phyloP scores from a whole-genome alignment of 2,888 invertebrate species.

The Morpho deidamia region DNA sequence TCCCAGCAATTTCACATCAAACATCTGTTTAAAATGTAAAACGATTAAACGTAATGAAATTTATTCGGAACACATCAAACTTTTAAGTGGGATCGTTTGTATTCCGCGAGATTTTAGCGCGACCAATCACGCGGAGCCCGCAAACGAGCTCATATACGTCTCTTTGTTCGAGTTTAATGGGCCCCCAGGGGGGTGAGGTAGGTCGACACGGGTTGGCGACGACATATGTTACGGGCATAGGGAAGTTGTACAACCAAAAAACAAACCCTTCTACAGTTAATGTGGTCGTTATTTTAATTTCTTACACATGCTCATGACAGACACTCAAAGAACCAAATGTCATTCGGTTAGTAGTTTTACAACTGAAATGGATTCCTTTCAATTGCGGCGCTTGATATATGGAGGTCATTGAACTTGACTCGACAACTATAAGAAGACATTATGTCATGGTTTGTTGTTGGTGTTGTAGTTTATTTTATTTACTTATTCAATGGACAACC shows the following conservation, averaged over 20 bases:
- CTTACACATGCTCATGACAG: no score
- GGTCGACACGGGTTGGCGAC: constrained; percentile 1
- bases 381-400: no score
- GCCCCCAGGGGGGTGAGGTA: constrained; percentile 15
- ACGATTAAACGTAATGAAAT: constrained; percentile 67
- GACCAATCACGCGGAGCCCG: constrained; percentile 38
- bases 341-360: no score
- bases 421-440: no score
- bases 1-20: constrained; percentile 28
- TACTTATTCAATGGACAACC: no score
- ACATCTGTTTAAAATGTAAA: constrained; percentile 66
- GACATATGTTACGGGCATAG: constrained; percentile 42
- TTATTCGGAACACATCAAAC: constrained; percentile 68
- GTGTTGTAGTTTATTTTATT: no score
- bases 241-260: constrained; percentile 54
- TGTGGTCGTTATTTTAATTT: constrained; percentile 47
- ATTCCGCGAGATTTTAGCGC: constrained; percentile 49
- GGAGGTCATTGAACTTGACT: no score
- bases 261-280: constrained; percentile 61
- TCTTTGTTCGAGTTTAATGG: constrained; percentile 14
- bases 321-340: no score
- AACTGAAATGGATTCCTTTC: no score
- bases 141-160: constrained; percentile 23
- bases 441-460: no score
- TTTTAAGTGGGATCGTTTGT: constrained; percentile 69